Conservation (phyloP, 2,888 invertebrate genomes). For the Sturmia bella region DNA sequence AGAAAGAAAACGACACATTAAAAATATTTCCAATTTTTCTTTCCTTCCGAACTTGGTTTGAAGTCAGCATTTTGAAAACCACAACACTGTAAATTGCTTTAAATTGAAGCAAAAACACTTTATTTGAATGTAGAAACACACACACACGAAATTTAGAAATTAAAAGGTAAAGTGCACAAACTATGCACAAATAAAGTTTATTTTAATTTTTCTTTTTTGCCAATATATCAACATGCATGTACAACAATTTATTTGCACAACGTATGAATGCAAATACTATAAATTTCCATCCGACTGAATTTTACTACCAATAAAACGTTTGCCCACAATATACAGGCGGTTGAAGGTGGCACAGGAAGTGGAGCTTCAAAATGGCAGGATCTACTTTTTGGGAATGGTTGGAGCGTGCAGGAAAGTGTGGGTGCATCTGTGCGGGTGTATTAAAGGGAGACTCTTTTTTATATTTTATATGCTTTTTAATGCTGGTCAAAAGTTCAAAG, state of each 20-base stretch:
- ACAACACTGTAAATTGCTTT: background rate
- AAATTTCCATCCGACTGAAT: slow-evolving; percentile 13
- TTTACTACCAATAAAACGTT: background rate
- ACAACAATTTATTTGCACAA: slow-evolving; percentile 19
- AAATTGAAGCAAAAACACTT: background rate
- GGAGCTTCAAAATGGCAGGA: slow-evolving; percentile 23
- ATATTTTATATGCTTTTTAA: slow-evolving; percentile 11
- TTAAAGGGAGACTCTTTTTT: background rate
- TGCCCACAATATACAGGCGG: too few relatives aligned
- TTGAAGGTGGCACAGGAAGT: slow-evolving; percentile 18
- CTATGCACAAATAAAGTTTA: background rate
- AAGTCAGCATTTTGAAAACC: background rate
- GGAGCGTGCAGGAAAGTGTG: background rate
- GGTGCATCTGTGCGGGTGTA: background rate
- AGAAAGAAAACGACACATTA: too few relatives aligned
- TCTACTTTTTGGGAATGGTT: slow-evolving; percentile 5
- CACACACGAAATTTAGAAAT: background rate
- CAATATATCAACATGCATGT: background rate
- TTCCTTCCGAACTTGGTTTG: too few relatives aligned
- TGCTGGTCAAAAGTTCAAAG: slow-evolving; percentile 59
- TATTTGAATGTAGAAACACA: background rate
- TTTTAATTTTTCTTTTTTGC: slow-evolving; percentile 4
- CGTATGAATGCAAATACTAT: slow-evolving; percentile 12
- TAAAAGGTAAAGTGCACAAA: slow-evolving; percentile 7
- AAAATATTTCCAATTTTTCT: too few relatives aligned